A percentile compares a stretch with the other conserved stretches of the same genome.
Evolutionary conservation across 2,797 vertebrate species (phyloP).

Genomic region (Etheostoma nigrum): DNA sequence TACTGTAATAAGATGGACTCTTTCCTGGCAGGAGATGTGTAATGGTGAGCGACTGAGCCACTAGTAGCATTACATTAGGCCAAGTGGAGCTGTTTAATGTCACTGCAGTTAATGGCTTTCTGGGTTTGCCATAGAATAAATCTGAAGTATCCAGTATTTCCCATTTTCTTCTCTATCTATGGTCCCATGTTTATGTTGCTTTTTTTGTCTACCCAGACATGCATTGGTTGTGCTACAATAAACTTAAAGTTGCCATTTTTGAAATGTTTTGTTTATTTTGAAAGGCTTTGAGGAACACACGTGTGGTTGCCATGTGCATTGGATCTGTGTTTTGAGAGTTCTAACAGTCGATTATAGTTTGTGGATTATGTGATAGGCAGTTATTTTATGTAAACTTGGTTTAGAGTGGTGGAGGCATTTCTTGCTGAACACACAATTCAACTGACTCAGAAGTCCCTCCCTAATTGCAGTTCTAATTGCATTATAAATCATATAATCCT

Average conservation of each 20-base stretch:
- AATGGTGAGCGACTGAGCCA: slow-evolving; percentile 44
- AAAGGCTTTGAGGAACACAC: slow-evolving; percentile 13
- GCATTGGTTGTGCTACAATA: slow-evolving; percentile 25
- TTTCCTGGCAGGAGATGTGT: slow-evolving; percentile 39
- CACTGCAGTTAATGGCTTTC: slow-evolving; percentile 49
- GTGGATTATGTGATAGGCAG: slow-evolving; percentile 19
- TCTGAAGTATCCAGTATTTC: slow-evolving; percentile 5
- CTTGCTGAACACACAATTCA: slow-evolving; percentile 11
- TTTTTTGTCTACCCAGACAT: slow-evolving; percentile 36
- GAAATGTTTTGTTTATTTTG: slow-evolving; percentile 29
- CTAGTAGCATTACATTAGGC: slow-evolving; percentile 50
- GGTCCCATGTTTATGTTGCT: slow-evolving; percentile 35
- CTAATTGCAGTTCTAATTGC: slow-evolving; percentile 32
- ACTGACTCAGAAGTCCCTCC: slow-evolving; percentile 21
- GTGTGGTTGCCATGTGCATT: slow-evolving; percentile 14
- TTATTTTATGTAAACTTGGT: slow-evolving; percentile 13
- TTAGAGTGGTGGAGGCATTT: neutral
- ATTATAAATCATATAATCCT: slow-evolving; percentile 9
- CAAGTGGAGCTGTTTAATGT: slow-evolving; percentile 41
- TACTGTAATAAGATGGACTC: slow-evolving; percentile 16
- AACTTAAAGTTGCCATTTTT: slow-evolving; percentile 35
- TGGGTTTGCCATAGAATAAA: slow-evolving; percentile 31
- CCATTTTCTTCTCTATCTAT: slow-evolving; percentile 3
- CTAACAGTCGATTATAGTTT: slow-evolving; percentile 37
- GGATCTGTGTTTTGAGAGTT: slow-evolving; percentile 17